phyloP scores from a whole-genome alignment of 2,888 invertebrate genomes.

The Hecatera dysodea region DNA sequence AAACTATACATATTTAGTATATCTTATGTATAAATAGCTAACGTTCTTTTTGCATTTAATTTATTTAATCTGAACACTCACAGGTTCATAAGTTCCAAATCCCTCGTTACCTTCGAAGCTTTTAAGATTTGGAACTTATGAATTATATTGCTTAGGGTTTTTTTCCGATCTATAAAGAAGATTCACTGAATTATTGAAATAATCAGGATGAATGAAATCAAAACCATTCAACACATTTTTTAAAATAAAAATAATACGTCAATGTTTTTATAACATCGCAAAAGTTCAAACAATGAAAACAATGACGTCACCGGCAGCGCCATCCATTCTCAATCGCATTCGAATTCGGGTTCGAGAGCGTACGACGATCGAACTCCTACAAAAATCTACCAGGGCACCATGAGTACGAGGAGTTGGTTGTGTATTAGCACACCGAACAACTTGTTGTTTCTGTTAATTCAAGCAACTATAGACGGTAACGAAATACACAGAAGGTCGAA shows the following conservation, averaged over 20 bases:
- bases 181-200: too few species aligned
- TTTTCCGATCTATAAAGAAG: neutral
- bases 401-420: conserved; percentile 41
- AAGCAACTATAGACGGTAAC: neutral
- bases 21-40: neutral
- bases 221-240: neutral
- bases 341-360: conserved; percentile 55
- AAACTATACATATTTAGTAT: too few species aligned
- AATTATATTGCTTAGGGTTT: neutral
- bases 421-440: conserved; percentile 8
- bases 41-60: neutral
- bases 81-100: neutral
- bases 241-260: neutral
- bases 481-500: neutral
- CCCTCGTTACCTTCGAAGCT: neutral
- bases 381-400: conserved; percentile 79
- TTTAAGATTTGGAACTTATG: neutral
- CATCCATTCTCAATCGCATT: conserved; percentile 18
- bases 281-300: neutral
- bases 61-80: too few species aligned
- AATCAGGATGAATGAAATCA: neutral
- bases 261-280: neutral
- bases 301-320: neutral
- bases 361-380: conserved; percentile 70
- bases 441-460: conserved; percentile 21